A percentile compares a stretch with the other conserved stretches of the same genome.
These are phyloP conservation scores for Falco columbarius DNA, from an alignment of 2,797 vertebrate species.

Conservation along the genomic window DNA sequence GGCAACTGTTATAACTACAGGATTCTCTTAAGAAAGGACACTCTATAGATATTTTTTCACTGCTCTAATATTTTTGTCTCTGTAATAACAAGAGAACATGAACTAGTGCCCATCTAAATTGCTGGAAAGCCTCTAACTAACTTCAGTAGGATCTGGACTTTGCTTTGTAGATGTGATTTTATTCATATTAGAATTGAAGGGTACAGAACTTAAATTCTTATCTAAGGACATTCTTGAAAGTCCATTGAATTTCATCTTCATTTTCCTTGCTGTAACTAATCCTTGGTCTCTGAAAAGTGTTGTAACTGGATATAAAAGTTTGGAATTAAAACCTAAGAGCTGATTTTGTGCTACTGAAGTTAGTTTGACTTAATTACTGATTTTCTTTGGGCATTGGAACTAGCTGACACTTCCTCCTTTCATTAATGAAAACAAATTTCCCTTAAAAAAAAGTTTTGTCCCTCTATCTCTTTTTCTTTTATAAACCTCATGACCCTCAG, in stretches of 20 bases:
- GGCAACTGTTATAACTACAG: slow-evolving; percentile 73
- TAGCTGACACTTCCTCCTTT: neutral
- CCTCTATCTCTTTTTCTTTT: neutral
- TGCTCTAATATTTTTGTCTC: slow-evolving; percentile 4
- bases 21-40: slow-evolving; percentile 62
- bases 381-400: slow-evolving; percentile 15
- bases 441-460: neutral
- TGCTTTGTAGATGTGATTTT: neutral
- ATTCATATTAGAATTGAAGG: neutral
- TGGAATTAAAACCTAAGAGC: neutral
- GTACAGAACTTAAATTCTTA: neutral
- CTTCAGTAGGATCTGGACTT: neutral
- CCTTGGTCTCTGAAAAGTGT: neutral
- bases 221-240: neutral
- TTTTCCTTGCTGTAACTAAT: neutral
- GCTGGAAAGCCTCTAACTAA: neutral
- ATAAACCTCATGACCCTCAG: slow-evolving; percentile 7
- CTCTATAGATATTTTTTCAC: slow-evolving; percentile 41
- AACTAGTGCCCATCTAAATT: slow-evolving; percentile 5
- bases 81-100: neutral
- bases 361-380: neutral
- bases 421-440: neutral
- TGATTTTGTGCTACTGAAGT: neutral
- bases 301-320: neutral
- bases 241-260: neutral